These are phyloP conservation scores for Cloeon dipterum DNA, from an alignment of 2,888 invertebrate species.

Conservation along the genomic window DNA sequence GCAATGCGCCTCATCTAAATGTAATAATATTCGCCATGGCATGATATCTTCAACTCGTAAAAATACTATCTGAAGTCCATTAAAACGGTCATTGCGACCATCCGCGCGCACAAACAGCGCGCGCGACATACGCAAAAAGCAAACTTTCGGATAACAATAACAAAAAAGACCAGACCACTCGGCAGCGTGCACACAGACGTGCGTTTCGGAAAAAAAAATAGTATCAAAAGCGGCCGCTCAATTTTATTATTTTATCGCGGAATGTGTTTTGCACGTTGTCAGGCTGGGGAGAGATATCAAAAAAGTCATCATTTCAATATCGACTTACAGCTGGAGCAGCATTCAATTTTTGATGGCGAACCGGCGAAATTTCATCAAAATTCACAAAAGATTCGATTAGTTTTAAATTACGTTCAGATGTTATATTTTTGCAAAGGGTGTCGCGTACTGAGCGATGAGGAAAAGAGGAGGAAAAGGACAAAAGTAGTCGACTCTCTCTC, in stretches of 20 bases:
- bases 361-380: slow-evolving; percentile 1
- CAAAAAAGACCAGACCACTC: neutral
- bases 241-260: neutral
- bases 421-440: too few relatives aligned
- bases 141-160: neutral
- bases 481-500: too few relatives aligned
- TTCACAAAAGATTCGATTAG: slow-evolving; percentile 1
- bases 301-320: too few relatives aligned
- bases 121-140: too few relatives aligned
- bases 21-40: neutral
- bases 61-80: slow-evolving; percentile 1
- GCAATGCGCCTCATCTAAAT: neutral
- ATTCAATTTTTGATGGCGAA: too few relatives aligned
- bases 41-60: too few relatives aligned
- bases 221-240: neutral
- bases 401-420: slow-evolving; percentile 1
- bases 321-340: too few relatives aligned
- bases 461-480: too few relatives aligned
- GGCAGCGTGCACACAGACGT: neutral
- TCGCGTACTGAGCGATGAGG: too few relatives aligned
- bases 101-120: neutral
- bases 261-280: too few relatives aligned
- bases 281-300: too few relatives aligned
- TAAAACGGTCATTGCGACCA: slow-evolving; percentile 2
- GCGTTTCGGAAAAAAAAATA: neutral